Base-by-base conservation (phyloP, 2,797 vertebrate species). In the Coregonus ussuriensis region DNA sequence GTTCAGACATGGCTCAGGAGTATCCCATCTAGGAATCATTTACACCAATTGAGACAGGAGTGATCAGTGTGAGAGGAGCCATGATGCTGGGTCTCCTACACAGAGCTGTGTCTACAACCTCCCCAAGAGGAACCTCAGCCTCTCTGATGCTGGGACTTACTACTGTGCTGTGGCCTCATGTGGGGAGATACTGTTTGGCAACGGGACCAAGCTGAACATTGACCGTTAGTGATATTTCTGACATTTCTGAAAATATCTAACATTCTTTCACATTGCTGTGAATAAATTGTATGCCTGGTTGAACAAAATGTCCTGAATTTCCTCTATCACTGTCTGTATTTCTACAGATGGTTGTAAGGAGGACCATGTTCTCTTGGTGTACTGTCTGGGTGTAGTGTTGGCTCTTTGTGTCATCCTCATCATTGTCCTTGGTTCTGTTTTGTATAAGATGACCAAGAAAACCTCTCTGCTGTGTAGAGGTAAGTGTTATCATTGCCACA, bases 381-480 rank as follows among this genome's bases (percentile, higher is more conserved):
- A 25, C 21, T 63, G 21, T 16, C 59, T 63, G 59, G 59, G 21
- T 21, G 25, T 21, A 63, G 59, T 21, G 25, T 21, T 29, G 59
- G 59, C 2, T 63, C 59, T 63, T 7, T 63, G 21, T 63, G 21
- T 63, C 59, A 16, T 63, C 59, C 3, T 63, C 59, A 63, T 63
- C 21, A 25, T 25, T 63, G 21, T 63, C 25, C 59, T 63, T 9
- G 1, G 7, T 5, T 65, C 13, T 18, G 72, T 33, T 16, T 84
- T n/a, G n/a, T 85, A 70, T 63, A 80, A 79, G 66, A 79, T 7
- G 5, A 35, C 29, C 33, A 78, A 47, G 41, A 47, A 47, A 47
- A 47, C 41, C 41, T 47, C 9, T 47, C 41, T 47, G 9, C 41
- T 31, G 0, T n/a, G 67, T 62, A 16, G 14, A 84, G 83, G 87